Evolutionary conservation across 2,113 vertebrate genomes (phyloP), one percentile per base, ranked within the genome.

Genomic region (Nibea coibor): DNA sequence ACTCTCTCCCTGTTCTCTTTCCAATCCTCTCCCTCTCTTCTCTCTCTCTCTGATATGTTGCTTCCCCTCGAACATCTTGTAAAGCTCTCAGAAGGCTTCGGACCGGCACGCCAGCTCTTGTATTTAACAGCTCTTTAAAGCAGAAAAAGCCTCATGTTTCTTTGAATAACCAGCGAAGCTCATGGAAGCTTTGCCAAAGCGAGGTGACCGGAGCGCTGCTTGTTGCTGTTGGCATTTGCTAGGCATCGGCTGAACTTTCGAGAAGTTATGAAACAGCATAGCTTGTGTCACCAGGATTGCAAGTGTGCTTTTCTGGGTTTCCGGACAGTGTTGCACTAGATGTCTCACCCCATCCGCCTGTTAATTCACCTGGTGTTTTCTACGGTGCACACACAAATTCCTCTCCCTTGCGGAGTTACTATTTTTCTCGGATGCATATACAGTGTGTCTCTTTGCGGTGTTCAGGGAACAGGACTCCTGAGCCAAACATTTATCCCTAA

Each of bases 221-320:
- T 88, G 82, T 91, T 89, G 86, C 83, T 87, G 67, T 90, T 93
- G 91, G 91, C 88, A 61, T 85, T 84, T 57, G 54, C 70, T 10
- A 51, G 68, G 80, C 73, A 87, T 78, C 48, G 12, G 65, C 50
- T 61, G 57, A 87, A 71, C 73, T 87, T 91, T 88, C 67, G 73
- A 87, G 91, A 91, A 93, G 86, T 75, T 83, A 88, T 81, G 86
- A 91, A 88, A 87, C 82, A 22, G 73, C 77, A 53, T 57, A 63
- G 66, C 39, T 1, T 72, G 85, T 79, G 81, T 88, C 69, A 87
- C 65, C 80, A 57, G 43, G 50, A 73, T 47, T 58, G 26, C 35
- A 72, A 51, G 58, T 48, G 39, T 28, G 39, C 35, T 53, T 68
- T 53, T 66, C 57, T 77, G 31, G 54, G 1, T 75, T 48, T 56